Evolutionary conservation across 2,888 invertebrate species (phyloP), one percentile per base, ranked within the genome.

Genomic region (Toxonevra muliebris): DNA sequence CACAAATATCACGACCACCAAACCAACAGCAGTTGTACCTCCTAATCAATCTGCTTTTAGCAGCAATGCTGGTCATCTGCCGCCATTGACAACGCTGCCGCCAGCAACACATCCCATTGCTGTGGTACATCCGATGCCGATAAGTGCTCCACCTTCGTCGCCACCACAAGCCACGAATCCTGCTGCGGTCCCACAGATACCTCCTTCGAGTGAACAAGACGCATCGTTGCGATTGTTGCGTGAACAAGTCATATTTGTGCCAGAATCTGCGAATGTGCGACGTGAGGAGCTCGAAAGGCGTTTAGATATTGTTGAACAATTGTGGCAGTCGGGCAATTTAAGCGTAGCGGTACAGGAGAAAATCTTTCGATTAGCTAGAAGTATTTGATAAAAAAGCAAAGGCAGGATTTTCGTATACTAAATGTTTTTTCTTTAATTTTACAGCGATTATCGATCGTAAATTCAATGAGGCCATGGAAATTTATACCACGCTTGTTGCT

Each of bases 11-110:
- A 64, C 72, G 10, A 73, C 73, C 58, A 71, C 77, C 43, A 80
- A 80, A 59, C 80, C 80, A 9, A 80, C 77, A n/a, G 80, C 80
- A 48, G 77, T 79, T 1, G 79, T 80, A 30, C 76, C 76, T 52
- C 79, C 80, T 13, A 79, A 77, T 73, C 77, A 76, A 64, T 66
- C 72, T 13, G 61, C 66, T 30, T 61, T 66, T 58, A 62, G 66
- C 15, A 12, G 66, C 30, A 45, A 41, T 9, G 73, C 75, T 20
- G 73, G 74, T 61, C 66, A 67, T 19, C 50, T 71, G 58, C 60
- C 74, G 61, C 73, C 76, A 17, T 69, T 74, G 30, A 41, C 73
- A 52, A 64, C 64, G 42, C 70, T 66, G 48, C 57, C 71, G 17
- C 62, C 71, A 7, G 69, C 69, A 8, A 30, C 70, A 63, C 78